A percentile compares a stretch with the other conserved stretches of the same genome.
Conservation (phyloP, 2,888 invertebrate genomes). For the Scotopteryx bipunctaria region DNA sequence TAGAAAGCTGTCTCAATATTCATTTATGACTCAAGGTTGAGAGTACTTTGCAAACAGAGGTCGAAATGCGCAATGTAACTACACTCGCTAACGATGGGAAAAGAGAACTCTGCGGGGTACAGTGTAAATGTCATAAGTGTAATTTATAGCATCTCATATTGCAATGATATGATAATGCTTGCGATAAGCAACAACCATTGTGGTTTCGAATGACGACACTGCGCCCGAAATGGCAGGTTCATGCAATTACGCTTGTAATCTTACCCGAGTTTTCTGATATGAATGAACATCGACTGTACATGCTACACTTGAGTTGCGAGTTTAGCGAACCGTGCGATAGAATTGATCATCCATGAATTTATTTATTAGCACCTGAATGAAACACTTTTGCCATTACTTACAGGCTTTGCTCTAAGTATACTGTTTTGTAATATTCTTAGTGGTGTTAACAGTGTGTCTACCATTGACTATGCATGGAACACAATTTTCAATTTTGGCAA, state of each 20-base stretch:
- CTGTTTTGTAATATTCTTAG: no score
- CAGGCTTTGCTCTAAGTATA: no score
- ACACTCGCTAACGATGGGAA: conserved; percentile 44
- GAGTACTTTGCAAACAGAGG: conserved; percentile 36
- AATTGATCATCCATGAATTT: conserved; percentile 28
- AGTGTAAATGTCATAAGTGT: conserved; percentile 33
- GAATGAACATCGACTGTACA: conserved; percentile 25
- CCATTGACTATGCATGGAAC: no score
- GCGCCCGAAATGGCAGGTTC: conserved; percentile 35
- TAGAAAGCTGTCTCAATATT: conserved; percentile 40
- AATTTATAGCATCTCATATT: conserved; percentile 36
- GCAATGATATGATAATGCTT: conserved; percentile 32
- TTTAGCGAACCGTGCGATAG: conserved; percentile 31
- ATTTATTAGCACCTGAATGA: background rate
- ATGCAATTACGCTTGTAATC: conserved; percentile 49
- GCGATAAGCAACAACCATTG: conserved; percentile 33
- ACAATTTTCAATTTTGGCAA: no score
- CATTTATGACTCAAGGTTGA: conserved; percentile 44
- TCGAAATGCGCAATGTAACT: conserved; percentile 39
- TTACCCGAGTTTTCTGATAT: conserved; percentile 45
- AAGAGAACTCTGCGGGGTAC: conserved; percentile 19
- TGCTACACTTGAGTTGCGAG: conserved; percentile 25
- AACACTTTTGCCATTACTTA: no score
- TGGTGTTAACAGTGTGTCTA: no score
- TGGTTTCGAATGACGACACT: conserved; percentile 34